Evolutionary conservation across 2,113 vertebrate species (phyloP).

Genomic region (Carassius auratus): DNA sequence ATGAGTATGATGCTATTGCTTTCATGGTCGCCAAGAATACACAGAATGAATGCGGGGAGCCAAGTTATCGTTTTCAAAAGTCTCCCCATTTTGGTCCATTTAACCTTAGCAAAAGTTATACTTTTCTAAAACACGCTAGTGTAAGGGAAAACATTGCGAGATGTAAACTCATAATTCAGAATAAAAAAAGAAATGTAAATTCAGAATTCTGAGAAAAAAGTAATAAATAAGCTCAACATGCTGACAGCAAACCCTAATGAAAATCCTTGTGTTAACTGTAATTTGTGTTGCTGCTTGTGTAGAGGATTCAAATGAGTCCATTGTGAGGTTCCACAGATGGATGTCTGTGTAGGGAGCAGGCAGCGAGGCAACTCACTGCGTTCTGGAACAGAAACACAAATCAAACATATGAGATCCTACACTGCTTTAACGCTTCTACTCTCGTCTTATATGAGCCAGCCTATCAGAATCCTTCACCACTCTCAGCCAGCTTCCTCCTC

Average conservation of each 20-base stretch:
- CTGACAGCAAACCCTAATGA: background rate
- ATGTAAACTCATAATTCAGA: too few species aligned
- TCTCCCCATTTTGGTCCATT: too few species aligned
- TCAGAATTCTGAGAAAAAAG: background rate
- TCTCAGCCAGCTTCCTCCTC: constrained; percentile 6
- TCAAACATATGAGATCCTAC: background rate
- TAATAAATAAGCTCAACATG: background rate
- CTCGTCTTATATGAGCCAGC: constrained; percentile 24
- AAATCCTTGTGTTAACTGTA: background rate
- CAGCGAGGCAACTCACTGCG: background rate
- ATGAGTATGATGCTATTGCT: too few species aligned
- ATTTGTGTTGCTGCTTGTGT: background rate
- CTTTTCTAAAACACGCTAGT: too few species aligned
- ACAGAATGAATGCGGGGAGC: too few species aligned
- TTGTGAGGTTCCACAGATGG: background rate
- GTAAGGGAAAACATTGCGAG: too few species aligned
- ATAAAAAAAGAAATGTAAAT: background rate
- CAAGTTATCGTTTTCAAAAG: too few species aligned
- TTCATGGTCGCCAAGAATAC: too few species aligned
- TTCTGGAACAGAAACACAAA: constrained; percentile 22
- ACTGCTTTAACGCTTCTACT: constrained; percentile 5
- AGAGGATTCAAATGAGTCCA: background rate
- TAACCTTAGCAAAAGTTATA: too few species aligned
- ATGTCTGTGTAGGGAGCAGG: background rate
- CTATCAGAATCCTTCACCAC: constrained; percentile 13